Conservation (phyloP, 2,113 vertebrate species). For the Geococcyx californianus region DNA sequence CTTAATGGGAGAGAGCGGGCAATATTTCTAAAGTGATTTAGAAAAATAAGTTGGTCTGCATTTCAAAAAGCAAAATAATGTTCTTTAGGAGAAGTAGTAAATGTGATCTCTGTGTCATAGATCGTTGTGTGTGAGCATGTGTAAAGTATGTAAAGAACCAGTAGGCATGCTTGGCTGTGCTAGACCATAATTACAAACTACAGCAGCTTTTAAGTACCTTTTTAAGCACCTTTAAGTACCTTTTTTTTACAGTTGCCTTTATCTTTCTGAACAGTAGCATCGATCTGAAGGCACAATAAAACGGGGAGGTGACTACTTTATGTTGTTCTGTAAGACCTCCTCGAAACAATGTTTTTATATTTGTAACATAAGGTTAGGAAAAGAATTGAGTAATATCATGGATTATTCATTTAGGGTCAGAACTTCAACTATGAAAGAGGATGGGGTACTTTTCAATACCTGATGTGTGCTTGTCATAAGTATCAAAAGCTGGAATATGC, state of each 20-base stretch:
- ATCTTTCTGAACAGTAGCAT: neutral
- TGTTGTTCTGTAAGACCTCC: neutral
- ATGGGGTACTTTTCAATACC: neutral
- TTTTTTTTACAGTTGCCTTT: neutral
- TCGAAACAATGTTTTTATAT: neutral
- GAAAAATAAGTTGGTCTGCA: neutral
- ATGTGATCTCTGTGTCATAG: neutral
- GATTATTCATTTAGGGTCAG: neutral
- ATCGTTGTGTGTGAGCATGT: neutral
- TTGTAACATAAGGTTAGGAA: neutral
- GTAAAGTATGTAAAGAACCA: neutral
- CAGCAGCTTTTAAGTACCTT: neutral
- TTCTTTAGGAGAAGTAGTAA: neutral
- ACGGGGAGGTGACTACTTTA: neutral
- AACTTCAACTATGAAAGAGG: neutral
- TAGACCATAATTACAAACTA: neutral
- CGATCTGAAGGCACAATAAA: neutral
- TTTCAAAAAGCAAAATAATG: neutral
- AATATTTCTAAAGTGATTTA: neutral
- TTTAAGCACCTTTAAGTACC: too few relatives aligned
- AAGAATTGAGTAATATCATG: neutral
- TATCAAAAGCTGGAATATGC: neutral
- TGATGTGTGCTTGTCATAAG: neutral
- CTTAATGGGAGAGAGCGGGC: accelerated
- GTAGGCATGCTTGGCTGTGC: neutral